phyloP scores from a whole-genome alignment of 2,113 vertebrate species.

The Coregonus clupeaformis region DNA sequence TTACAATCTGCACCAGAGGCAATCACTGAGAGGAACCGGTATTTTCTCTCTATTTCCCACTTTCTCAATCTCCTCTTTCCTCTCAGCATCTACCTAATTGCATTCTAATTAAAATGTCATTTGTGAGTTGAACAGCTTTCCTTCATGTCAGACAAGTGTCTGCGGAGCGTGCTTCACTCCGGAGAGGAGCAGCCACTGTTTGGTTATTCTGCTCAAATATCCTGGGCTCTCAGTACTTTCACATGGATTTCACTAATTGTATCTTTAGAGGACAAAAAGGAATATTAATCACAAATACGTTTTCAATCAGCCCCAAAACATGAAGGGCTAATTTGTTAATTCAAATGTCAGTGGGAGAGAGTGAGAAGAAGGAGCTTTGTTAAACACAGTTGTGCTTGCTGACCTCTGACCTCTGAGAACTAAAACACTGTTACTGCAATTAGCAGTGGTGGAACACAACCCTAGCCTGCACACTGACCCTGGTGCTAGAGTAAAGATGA shows the following conservation, averaged over 20 bases:
- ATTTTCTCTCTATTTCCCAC: neutral
- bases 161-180: conserved; percentile 44
- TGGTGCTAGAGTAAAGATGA: neutral
- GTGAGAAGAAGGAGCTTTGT: conserved; percentile 23
- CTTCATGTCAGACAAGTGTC: conserved; percentile 53
- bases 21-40: conserved; percentile 11
- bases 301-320: conserved; percentile 61
- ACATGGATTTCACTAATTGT: conserved; percentile 58
- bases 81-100: conserved; percentile 60
- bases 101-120: conserved; percentile 73
- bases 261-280: conserved; percentile 59
- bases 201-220: conserved; percentile 60
- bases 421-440: neutral
- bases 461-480: neutral
- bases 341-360: neutral
- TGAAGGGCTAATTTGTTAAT: conserved; percentile 34
- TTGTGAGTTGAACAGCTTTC: conserved; percentile 57
- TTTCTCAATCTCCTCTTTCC: conserved; percentile 23
- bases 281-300: conserved; percentile 63
- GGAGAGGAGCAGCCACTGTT: conserved; percentile 43
- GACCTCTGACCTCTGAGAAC: neutral
- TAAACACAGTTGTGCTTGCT: neutral
- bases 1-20: conserved; percentile 18
- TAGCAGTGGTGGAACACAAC: neutral
- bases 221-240: conserved; percentile 35